Base-by-base conservation (phyloP, 2,888 invertebrate genomes). In the Palloptera scutellata region DNA sequence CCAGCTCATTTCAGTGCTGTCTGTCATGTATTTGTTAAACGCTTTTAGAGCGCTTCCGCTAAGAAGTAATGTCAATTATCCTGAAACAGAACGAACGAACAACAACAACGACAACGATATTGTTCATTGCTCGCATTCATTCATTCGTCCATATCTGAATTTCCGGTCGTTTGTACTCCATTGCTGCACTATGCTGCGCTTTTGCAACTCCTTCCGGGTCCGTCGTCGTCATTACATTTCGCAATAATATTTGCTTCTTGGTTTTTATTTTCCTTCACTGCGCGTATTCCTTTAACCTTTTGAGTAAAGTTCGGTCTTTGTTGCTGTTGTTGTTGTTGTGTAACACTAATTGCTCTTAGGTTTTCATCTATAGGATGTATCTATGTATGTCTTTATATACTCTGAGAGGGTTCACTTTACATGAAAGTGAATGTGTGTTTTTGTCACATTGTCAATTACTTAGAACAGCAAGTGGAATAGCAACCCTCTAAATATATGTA, bases 31-130 rank as follows among this genome's bases (percentile, higher is more conserved):
- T 30, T 30, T 30, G 30, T 30, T 30, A 30, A 30, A 30, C 6
- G 59, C 64, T 59, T 64, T 64, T 58, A 64, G 64, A 51, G 59
- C 59, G 53, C 51, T 64, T 64, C 64, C 64, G 59, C 20, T 57
- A 51, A 64, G 59, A 51, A 64, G 59, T 15, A 30, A 30, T 58
- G 64, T 64, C 64, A 52, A 64, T 64, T 64, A 64, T 64, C 64
- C 64, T 64, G 64, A 52, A 66, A 43, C 54, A 51, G 66, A 61
- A 61, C 58, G 61, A 48, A 53, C n/a, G n/a, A n/a, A n/a, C n/a
- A n/a, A n/a, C 20, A 19, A 19, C 53, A 53, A 42, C 59, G 6
- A 30, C 30, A 30, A 30, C 2, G 30, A 30, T 30, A 30, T 30
- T 30, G 30, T 30, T 30, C 30, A 30, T 30, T 30, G 6, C 30